Evolutionary conservation across 2,888 invertebrate species (phyloP).

Genomic region (Platerodrilus igneus): DNA sequence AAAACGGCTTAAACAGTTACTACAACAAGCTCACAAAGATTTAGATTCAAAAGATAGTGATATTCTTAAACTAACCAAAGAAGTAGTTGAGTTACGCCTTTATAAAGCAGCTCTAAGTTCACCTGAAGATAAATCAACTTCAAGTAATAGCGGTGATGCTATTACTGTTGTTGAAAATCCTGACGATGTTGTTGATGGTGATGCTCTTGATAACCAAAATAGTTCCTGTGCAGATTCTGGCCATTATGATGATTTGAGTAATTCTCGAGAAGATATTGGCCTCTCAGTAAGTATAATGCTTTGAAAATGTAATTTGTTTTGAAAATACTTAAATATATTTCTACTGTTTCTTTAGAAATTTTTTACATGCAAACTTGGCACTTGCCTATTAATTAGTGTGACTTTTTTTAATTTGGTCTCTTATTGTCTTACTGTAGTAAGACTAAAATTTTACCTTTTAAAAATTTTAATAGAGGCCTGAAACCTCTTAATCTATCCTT

Average conservation of each 20-base stretch:
- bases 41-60: constrained; percentile 79
- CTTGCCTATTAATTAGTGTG: no score
- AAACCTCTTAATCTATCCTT: no score
- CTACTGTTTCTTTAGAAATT: background rate
- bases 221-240: constrained; percentile 81
- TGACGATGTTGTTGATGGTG: constrained; percentile 39
- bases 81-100: constrained; percentile 71
- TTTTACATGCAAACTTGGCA: no score
- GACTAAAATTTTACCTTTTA: no score
- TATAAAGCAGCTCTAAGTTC: constrained; percentile 76
- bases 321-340: background rate
- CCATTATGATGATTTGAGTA: constrained; percentile 76
- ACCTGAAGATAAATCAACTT: constrained; percentile 72
- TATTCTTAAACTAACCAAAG: constrained; percentile 61
- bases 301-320: no score
- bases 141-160: constrained; percentile 40
- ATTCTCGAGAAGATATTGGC: constrained; percentile 49
- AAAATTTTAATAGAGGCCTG: no score
- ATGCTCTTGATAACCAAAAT: constrained; percentile 55
- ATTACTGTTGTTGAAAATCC: constrained; percentile 70
- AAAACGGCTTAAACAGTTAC: constrained; percentile 65
- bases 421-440: no score
- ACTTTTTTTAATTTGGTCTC: no score
- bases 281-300: constrained; percentile 30
- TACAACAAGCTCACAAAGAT: constrained; percentile 70